Evolutionary conservation across 2,113 vertebrate species (phyloP).

Genomic region (Xenus cinereus): DNA sequence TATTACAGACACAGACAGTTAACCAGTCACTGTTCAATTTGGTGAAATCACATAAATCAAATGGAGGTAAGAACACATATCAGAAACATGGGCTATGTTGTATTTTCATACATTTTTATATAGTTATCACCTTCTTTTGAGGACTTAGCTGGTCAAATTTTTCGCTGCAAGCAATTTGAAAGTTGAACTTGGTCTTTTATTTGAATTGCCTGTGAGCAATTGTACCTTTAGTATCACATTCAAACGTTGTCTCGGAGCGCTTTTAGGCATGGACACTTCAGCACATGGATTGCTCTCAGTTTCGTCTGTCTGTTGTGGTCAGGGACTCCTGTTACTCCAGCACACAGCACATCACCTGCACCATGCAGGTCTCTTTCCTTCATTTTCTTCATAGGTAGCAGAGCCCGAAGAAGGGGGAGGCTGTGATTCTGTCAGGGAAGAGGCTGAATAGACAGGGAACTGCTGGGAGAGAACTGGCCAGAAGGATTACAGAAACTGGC

Average conservation of each 20-base stretch:
- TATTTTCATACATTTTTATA: background rate
- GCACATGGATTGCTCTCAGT: background rate
- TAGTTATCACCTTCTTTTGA: background rate
- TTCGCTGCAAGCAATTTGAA: background rate
- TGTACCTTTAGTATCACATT: background rate
- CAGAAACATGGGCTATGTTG: background rate
- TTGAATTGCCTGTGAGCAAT: background rate
- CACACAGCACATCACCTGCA: background rate
- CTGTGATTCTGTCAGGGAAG: background rate
- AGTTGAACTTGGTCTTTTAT: background rate
- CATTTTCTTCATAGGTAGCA: background rate
- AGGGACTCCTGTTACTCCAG: background rate
- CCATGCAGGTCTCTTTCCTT: background rate
- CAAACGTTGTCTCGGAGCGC: rapidly evolving
- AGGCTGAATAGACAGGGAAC: background rate
- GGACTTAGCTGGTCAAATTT: background rate
- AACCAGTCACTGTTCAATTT: background rate
- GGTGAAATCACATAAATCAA: background rate
- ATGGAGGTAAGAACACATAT: background rate
- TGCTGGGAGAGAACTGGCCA: background rate
- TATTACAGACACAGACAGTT: background rate
- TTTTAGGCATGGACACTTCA: background rate
- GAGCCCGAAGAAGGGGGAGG: background rate
- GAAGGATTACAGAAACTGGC: background rate
- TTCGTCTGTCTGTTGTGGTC: background rate